Percentiles rank a stretch among this genome's conserved stretches.
Evolutionary conservation across 1,140 invertebrate genomes (phyloP).

Genomic region (Drosophila takahashii): DNA sequence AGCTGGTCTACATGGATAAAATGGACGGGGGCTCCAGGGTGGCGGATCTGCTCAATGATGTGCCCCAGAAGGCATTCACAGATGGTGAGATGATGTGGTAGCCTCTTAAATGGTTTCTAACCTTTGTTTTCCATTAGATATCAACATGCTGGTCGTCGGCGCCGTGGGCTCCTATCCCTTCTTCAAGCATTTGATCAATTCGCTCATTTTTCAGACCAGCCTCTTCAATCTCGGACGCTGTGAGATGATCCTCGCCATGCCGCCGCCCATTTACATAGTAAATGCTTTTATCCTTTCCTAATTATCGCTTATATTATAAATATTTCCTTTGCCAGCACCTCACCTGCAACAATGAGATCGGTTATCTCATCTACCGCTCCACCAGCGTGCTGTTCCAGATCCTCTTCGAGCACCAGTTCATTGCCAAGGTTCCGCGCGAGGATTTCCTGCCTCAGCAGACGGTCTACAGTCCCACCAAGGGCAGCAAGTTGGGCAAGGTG

Average conservation of each 20-base stretch:
- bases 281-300: conserved; percentile 10
- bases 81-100: conserved; percentile 46
- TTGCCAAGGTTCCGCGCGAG: conserved; percentile 86
- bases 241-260: conserved; percentile 86
- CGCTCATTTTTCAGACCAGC: conserved; percentile 86
- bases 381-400: conserved; percentile 86
- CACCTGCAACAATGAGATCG: conserved; percentile 72
- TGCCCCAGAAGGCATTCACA: conserved; percentile 64
- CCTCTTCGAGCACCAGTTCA: conserved; percentile 86
- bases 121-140: conserved; percentile 48
- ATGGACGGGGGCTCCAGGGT: conserved; percentile 86
- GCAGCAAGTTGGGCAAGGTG: conserved; percentile 67
- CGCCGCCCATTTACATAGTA: conserved; percentile 86
- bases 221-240: conserved; percentile 85
- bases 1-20: conserved; percentile 86
- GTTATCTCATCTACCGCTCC: conserved; percentile 84
- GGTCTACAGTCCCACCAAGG: conserved; percentile 61
- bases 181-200: conserved; percentile 86
- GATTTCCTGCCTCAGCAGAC: conserved; percentile 86
- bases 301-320: background rate
- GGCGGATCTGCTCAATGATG: conserved; percentile 84
- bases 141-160: conserved; percentile 85
- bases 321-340: conserved; percentile 54
- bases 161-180: conserved; percentile 86
- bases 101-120: background rate